Evolutionary conservation across 2,797 vertebrate species (phyloP).

Genomic region (Pristis pectinata): DNA sequence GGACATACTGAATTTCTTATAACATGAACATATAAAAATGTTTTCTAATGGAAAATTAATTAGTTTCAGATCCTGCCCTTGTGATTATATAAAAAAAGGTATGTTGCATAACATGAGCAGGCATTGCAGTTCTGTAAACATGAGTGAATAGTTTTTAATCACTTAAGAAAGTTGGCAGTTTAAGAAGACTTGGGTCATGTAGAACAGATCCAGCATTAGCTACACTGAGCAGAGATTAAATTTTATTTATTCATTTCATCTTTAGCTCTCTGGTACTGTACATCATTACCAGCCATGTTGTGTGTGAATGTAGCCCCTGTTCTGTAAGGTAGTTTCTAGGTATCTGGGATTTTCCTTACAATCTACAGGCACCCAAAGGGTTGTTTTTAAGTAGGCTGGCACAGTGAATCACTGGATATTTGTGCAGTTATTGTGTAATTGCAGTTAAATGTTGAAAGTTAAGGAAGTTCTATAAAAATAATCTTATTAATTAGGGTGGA

Average conservation of each 20-base stretch:
- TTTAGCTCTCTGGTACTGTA: not conserved
- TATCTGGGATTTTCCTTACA: constrained; percentile 8
- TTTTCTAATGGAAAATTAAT: not conserved
- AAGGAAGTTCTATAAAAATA: constrained; percentile 4
- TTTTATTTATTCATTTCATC: not conserved
- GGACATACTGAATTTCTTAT: no score
- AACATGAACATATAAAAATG: not conserved
- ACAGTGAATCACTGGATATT: not conserved
- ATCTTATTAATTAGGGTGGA: constrained; percentile 6
- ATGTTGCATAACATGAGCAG: not conserved
- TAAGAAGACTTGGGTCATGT: not conserved
- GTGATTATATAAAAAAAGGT: not conserved
- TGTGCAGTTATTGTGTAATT: not conserved
- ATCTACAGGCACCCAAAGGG: not conserved
- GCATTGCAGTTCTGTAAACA: not conserved
- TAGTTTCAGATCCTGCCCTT: not conserved
- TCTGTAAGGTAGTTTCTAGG: not conserved
- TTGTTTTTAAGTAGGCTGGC: not conserved
- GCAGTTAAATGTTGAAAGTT: not conserved
- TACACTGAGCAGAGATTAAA: not conserved
- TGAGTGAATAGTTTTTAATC: constrained; percentile 17
- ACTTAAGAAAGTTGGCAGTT: not conserved
- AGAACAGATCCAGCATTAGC: not conserved
- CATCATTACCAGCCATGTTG: not conserved
- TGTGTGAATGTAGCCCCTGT: not conserved